Evolutionary conservation across 2,888 invertebrate species (phyloP).

Genomic region (Heliconius sara): DNA sequence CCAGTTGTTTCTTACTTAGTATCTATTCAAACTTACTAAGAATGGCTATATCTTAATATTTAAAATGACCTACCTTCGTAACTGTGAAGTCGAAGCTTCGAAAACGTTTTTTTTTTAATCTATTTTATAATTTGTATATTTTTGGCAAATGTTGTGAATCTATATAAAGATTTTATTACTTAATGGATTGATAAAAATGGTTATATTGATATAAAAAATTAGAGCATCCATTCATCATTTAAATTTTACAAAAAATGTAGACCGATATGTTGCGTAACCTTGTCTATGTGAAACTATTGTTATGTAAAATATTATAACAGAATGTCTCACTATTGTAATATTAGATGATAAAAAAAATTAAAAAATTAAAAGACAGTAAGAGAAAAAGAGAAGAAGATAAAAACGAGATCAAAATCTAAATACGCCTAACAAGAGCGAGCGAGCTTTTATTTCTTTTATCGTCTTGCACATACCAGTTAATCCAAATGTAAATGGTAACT

Average conservation of each 20-base stretch:
- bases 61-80: conserved; percentile 30
- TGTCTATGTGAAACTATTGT: conserved; percentile 29
- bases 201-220: conserved; percentile 22
- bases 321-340: neutral
- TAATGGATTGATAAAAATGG: conserved; percentile 20
- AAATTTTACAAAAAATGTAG: conserved; percentile 14
- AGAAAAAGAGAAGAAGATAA: too few relatives aligned
- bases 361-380: too few relatives aligned
- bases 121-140: neutral
- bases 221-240: conserved; percentile 17
- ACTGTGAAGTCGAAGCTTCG: conserved; percentile 23
- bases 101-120: neutral
- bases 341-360: neutral
- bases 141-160: neutral
- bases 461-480: too few relatives aligned
- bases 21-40: conserved; percentile 36
- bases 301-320: conserved; percentile 34
- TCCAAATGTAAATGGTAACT: too few relatives aligned
- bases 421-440: too few relatives aligned
- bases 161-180: conserved; percentile 5
- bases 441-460: too few relatives aligned
- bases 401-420: too few relatives aligned
- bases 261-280: conserved; percentile 29
- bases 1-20: conserved; percentile 44
- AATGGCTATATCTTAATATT: conserved; percentile 29